Evolutionary conservation across 2,888 invertebrate genomes (phyloP), one percentile per base, ranked within the genome.

Genomic region (Leptinotarsa peninsularis): DNA sequence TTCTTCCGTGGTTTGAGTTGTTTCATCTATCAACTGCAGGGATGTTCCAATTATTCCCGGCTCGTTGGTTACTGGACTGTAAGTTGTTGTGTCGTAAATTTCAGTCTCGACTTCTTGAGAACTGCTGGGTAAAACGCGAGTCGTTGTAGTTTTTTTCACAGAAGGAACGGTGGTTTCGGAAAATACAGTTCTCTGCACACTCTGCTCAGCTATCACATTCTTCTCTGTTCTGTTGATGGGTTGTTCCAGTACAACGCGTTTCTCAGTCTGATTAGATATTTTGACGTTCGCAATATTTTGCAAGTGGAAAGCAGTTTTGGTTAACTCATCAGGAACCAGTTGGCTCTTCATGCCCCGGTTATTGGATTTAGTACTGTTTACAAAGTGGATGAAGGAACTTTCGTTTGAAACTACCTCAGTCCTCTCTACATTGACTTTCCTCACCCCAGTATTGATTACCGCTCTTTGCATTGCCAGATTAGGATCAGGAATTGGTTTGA

Each of bases 401-500:
- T 43, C 68, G 49, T 76, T 76, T 15, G 74, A 63, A 4, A 69
- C 43, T 27, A 72, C 14, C 56, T 74, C 43, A 4, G 70, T 17
- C 14, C 49, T 49, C 33, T 70, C 74, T 13, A 72, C n/a, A 49
- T 66, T 69, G 66, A 76, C 33, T 71, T 73, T 56, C 43, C 63
- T 17, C 52, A n/a, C 7, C 58, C 23, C 21, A 52, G 27, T 17
- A 66, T 13, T 67, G 15, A 56, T 17, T 33, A 18, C 49, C 33
- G 58, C 15, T 21, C 14, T 56, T n/a, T 21, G 33, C 63, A 52
- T 33, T 15, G 52, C 13, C 54, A 79, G 58, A 58, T 67, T 79
- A 7, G 78, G 78, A 70, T 77, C 74, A 49, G 77, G 72, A 43
- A 93, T 92, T 0, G 95, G 95, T 84, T 90, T 91, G 83, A 95